These are phyloP conservation scores for Passer domesticus DNA, from an alignment of 2,113 vertebrate genomes.

Conservation along the genomic window DNA sequence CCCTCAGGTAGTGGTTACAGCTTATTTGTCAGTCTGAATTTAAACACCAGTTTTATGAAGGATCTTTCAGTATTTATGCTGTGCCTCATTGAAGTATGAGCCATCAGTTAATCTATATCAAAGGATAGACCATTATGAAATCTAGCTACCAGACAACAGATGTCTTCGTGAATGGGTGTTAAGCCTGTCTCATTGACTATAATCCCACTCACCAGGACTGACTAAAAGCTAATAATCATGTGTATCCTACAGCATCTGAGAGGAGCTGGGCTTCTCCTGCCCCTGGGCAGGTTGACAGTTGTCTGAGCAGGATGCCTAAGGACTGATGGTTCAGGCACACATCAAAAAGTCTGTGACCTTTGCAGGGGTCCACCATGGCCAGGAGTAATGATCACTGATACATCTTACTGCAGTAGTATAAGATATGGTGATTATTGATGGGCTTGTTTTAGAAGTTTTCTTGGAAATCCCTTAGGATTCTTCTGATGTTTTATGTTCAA, in stretches of 20 bases:
- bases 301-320: neutral
- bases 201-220: neutral
- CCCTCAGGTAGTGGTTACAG: neutral
- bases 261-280: neutral
- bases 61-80: neutral
- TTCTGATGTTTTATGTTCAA: neutral
- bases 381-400: neutral
- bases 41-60: neutral
- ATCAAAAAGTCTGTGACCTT: neutral
- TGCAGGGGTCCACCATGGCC: neutral
- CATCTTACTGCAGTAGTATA: neutral
- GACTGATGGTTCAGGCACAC: neutral
- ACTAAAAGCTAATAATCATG: neutral
- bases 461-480: neutral
- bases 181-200: neutral
- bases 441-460: neutral
- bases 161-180: neutral
- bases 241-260: neutral
- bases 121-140: neutral
- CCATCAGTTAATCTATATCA: neutral
- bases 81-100: neutral
- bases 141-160: neutral
- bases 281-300: neutral
- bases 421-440: neutral
- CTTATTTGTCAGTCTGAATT: conserved; percentile 3